Conservation (phyloP, 2,113 vertebrate species). For the Thymallus thymallus region DNA sequence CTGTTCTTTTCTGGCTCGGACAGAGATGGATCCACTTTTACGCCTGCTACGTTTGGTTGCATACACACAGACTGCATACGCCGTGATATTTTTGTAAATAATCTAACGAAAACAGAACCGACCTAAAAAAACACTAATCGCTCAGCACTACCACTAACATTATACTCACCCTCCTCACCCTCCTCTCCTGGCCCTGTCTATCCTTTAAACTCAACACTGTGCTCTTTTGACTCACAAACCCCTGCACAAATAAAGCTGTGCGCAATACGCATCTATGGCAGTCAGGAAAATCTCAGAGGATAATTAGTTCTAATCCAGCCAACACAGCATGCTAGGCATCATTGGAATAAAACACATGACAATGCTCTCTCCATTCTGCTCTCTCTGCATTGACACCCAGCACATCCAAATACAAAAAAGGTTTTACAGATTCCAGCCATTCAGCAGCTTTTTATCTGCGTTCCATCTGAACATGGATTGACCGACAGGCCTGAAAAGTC, state of each 20-base stretch:
- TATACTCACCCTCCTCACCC: background rate
- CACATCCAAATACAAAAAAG: constrained; percentile 32
- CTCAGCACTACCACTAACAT: background rate
- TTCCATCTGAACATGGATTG: constrained; percentile 22
- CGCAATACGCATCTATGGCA: background rate
- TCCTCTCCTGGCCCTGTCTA: background rate
- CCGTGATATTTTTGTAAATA: background rate
- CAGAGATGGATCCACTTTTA: no score
- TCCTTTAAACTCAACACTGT: constrained; percentile 14
- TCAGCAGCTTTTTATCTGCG: constrained; percentile 34
- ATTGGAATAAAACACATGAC: constrained; percentile 8
- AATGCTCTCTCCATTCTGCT: constrained; percentile 20
- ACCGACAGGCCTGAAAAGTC: constrained; percentile 17
- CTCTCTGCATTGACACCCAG: constrained; percentile 16
- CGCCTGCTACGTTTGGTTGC: no score
- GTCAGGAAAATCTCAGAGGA: background rate
- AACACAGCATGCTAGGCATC: constrained; percentile 8
- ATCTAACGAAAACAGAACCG: no score
- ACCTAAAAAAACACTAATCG: no score
- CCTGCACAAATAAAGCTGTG: background rate
- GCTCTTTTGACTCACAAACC: constrained; percentile 4
- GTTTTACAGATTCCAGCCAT: constrained; percentile 7
- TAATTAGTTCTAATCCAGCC: constrained; percentile 5
- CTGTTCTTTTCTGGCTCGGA: no score
- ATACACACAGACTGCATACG: no score